Conservation (phyloP, 2,888 invertebrate genomes). For the Phymatocera aterrima region DNA sequence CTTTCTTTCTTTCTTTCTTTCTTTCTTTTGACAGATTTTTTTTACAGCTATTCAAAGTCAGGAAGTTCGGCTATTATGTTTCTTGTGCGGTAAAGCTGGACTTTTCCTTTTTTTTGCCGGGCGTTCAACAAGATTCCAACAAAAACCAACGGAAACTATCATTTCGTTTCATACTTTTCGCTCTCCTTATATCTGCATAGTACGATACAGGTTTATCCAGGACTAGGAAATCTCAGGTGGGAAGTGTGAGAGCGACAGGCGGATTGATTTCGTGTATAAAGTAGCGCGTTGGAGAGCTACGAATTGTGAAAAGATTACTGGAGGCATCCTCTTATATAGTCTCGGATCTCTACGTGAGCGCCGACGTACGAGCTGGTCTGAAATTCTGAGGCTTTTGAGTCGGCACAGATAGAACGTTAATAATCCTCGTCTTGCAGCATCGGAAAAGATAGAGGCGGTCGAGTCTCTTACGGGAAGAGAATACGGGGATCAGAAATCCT, state of each 20-base stretch:
- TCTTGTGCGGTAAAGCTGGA: too few species aligned
- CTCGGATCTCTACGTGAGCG: slow-evolving; percentile 18
- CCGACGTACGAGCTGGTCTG: neutral
- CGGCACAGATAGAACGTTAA: slow-evolving; percentile 3
- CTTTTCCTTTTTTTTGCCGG: too few species aligned
- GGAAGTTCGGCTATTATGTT: too few species aligned
- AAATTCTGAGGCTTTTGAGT: slow-evolving; percentile 5
- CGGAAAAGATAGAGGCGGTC: neutral
- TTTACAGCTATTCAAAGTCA: too few species aligned
- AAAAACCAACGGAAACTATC: too few species aligned
- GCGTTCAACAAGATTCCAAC: too few species aligned
- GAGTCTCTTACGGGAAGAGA: neutral
- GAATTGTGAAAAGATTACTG: slow-evolving; percentile 22
- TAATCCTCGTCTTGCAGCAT: neutral
- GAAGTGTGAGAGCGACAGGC: neutral
- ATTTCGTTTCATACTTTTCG: too few species aligned
- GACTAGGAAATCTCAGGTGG: neutral
- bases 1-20: neutral
- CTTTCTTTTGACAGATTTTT: neutral
- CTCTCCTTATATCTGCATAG: too few species aligned
- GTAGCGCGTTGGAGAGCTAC: neutral
- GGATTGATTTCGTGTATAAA: slow-evolving; percentile 9
- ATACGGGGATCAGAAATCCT: neutral
- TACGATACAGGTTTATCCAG: neutral
- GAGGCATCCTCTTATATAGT: neutral